Base-by-base conservation (phyloP, 2,888 invertebrate genomes). In the Phorcus lineatus region DNA sequence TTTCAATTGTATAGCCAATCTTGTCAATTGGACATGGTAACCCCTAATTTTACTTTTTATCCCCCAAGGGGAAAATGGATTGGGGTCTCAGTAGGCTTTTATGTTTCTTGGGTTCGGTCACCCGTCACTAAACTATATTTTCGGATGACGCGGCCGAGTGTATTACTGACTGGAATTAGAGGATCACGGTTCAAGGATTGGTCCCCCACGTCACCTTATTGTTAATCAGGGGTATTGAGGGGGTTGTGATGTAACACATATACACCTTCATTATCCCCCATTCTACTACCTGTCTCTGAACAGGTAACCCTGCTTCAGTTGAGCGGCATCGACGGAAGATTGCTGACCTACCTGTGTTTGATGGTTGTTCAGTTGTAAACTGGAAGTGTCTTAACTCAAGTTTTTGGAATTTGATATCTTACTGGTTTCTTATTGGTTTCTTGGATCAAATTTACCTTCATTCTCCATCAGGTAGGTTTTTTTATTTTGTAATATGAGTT, bases 201-300 rank as follows among this genome's bases (percentile, higher is more conserved):
- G 70, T n/a, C 70, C 36, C 19, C 70, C 17, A 17, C 36, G 40
- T 19, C 40, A 40, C 36, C 40, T 70, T 40, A 17, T 70, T 70
- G 70, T 70, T 70, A 70, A 70, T 70, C 70, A 70, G 62, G 28
- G 28, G 31, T 16, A 70, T 31, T 70, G 40, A 36, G 17, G 36
- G 19, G 36, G 19, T n/a, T 70, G 70, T 70, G 31, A 70, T 70
- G 70, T 70, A 70, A 70, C 16, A 70, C 36, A 36, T 19, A 36
- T 70, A 70, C 70, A 31, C 70, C 40, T 31, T 70, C 28, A 70
- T 70, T 70, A 40, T 70, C 19, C 36, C 36, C 24, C 70, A 70
- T 70, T 70, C 70, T 36, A 16, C 40, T 40, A n/a, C 36, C 31
- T 40, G n/a, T 31, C 24, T 24, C 28, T 6, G 19, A 16, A 17